Evolutionary conservation across 2,113 vertebrate species (phyloP).

Genomic region (Prunella himalayana): DNA sequence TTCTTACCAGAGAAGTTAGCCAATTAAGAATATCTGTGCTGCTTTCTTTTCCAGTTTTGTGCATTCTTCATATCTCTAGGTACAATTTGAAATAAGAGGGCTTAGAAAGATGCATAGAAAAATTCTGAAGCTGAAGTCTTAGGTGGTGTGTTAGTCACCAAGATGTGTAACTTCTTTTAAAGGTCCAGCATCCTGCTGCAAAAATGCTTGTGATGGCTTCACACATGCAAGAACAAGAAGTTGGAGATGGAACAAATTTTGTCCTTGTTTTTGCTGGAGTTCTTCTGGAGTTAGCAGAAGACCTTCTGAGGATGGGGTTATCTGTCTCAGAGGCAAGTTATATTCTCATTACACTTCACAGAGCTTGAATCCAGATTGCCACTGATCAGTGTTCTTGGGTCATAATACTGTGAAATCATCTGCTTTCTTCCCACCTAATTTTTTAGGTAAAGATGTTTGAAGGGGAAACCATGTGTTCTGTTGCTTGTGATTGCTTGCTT

Average conservation of each 20-base stretch:
- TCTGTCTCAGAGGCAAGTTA: slow-evolving; percentile 89
- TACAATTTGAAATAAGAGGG: not conserved
- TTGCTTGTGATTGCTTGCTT: not conserved
- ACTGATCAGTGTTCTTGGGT: not conserved
- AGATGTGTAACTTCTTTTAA: not conserved
- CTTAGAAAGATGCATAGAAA: not conserved
- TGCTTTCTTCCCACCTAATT: not conserved
- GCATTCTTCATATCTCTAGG: not conserved
- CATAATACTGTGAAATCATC: not conserved
- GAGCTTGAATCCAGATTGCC: not conserved
- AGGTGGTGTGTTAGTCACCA: not conserved
- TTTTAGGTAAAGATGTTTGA: not conserved
- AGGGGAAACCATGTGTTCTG: not conserved
- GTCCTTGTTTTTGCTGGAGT: slow-evolving; percentile 95
- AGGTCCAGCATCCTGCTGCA: slow-evolving; percentile 98
- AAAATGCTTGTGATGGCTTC: slow-evolving; percentile 99
- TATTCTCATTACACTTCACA: not conserved
- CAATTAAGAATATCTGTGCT: not conserved
- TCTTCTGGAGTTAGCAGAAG: slow-evolving; percentile 90
- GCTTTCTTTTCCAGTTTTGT: not conserved
- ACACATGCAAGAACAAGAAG: slow-evolving; percentile 98
- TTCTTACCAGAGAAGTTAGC: not conserved
- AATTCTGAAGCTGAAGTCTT: not conserved
- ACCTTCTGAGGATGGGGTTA: slow-evolving; percentile 91
- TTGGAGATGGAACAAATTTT: slow-evolving; percentile 98